Base-by-base conservation (phyloP, 2,888 invertebrate genomes). In the Athrips mouffetella region DNA sequence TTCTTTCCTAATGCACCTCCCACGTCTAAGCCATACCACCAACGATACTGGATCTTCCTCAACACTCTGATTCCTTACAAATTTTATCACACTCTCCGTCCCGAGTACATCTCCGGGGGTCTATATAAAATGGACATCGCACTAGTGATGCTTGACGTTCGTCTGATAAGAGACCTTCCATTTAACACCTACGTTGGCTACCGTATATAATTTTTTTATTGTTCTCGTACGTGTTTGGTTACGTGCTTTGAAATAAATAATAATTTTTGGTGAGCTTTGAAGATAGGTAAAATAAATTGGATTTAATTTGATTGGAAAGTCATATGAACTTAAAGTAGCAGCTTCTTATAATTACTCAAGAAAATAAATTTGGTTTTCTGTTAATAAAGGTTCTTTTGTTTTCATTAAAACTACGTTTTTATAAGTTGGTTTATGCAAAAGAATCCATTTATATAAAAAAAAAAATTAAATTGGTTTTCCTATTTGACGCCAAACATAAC, bases 1-100 rank as follows among this genome's bases (percentile, higher is more conserved):
- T 77, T 73, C 78, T 76, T 76, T 76, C 70, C 72, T 76, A 80
- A 80, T 74, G 72, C 77, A 78, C 82, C 81, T 81, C 85, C 85
- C 80, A 84, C 83, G 76, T 80, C 71, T 67, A 76, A 81, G 66
- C 68, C 67, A 75, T 71, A 60, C 67, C 54, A 60, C 77, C 76
- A 75, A 59, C 64, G 55, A 64, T 57, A 53, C 53, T 48, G 69
- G 80, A 80, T 56, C 79, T 60, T 49, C 60, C 50, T 27, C 57
- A 55, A 50, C 55, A 52, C 57, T 50, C 51, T 39, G 42, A 27
- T 31, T 27, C 52, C 57, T 61, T 56, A 59, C 58, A 59, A 61
- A 63, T 45, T 45, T 52, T 56, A 54, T 49, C 41, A 47, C 46
- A 45, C 55, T 13, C 27, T 27, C 47, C 41, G 51, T 51, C 52